Evolutionary conservation across 2,797 vertebrate genomes (phyloP).

Genomic region (Mareca penelope): DNA sequence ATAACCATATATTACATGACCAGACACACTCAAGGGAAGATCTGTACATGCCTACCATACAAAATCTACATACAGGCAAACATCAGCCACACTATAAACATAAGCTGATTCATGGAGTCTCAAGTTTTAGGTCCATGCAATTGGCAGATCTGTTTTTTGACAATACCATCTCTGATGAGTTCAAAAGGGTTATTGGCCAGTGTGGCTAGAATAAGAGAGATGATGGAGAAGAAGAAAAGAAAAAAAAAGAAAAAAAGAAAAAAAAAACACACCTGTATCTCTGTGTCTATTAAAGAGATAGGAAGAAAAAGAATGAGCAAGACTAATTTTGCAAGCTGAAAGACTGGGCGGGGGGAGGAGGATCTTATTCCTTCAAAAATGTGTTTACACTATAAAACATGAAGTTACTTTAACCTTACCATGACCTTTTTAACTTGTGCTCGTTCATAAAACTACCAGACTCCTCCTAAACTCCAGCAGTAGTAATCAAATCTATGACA

Average conservation of each 20-base stretch:
- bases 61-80: background rate
- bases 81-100: rapidly evolving
- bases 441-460: background rate
- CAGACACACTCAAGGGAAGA: background rate
- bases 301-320: background rate
- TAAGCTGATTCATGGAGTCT: rapidly evolving
- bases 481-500: background rate
- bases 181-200: background rate
- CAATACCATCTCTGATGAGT: background rate
- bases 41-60: background rate
- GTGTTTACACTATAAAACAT: background rate
- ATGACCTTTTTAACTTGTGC: background rate
- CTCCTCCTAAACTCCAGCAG: background rate
- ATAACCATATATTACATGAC: rapidly evolving
- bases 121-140: background rate
- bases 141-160: background rate
- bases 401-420: background rate
- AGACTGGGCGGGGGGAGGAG: background rate
- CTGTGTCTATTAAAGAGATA: background rate
- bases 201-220: background rate
- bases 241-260: background rate
- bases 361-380: background rate
- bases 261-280: too few species aligned
- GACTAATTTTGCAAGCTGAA: background rate
- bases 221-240: background rate